A percentile compares a stretch with the other conserved stretches of the same genome.
Evolutionary conservation across 2,797 vertebrate species (phyloP).

Genomic region (Macroramphosus scolopax): DNA sequence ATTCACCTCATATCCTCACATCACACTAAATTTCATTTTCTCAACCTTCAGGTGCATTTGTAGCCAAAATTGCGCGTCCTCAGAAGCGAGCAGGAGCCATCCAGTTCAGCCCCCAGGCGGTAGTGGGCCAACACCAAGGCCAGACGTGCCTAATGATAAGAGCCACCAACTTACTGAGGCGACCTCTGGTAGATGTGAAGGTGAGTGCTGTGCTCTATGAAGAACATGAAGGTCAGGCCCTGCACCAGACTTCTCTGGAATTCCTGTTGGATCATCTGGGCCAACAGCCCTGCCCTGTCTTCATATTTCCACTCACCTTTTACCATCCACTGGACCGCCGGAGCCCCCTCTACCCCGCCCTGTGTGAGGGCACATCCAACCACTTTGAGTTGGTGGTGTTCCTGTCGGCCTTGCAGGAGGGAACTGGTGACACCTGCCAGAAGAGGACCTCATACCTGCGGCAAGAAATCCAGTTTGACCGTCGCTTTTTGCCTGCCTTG

Average conservation of each 20-base stretch:
- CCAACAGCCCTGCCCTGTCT: slow-evolving; percentile 86
- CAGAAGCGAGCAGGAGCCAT: slow-evolving; percentile 92
- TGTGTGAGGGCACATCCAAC: slow-evolving; percentile 77
- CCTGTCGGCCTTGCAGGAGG: slow-evolving; percentile 90
- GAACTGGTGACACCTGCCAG: slow-evolving; percentile 91
- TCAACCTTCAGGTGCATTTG: slow-evolving; percentile 87
- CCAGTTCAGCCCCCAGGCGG: slow-evolving; percentile 87
- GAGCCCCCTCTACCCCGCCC: slow-evolving; percentile 84
- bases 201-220: slow-evolving; percentile 91
- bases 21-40: slow-evolving; percentile 5
- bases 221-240: slow-evolving; percentile 84
- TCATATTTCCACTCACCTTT: slow-evolving; percentile 93
- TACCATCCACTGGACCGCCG: slow-evolving; percentile 83
- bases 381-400: slow-evolving; percentile 94
- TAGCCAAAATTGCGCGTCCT: slow-evolving; percentile 95
- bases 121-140: slow-evolving; percentile 85
- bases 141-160: slow-evolving; percentile 88
- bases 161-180: slow-evolving; percentile 87
- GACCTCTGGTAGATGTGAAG: slow-evolving; percentile 86
- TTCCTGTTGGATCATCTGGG: slow-evolving; percentile 86
- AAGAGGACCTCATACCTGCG: slow-evolving; percentile 94
- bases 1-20: too few relatives aligned
- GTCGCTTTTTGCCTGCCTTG: slow-evolving; percentile 82
- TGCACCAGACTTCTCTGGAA: slow-evolving; percentile 90
- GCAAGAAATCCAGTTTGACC: slow-evolving; percentile 89